A percentile compares a stretch with the other conserved stretches of the same genome.
Conservation (phyloP, 2,888 invertebrate species). For the Aleiodes alternator region DNA sequence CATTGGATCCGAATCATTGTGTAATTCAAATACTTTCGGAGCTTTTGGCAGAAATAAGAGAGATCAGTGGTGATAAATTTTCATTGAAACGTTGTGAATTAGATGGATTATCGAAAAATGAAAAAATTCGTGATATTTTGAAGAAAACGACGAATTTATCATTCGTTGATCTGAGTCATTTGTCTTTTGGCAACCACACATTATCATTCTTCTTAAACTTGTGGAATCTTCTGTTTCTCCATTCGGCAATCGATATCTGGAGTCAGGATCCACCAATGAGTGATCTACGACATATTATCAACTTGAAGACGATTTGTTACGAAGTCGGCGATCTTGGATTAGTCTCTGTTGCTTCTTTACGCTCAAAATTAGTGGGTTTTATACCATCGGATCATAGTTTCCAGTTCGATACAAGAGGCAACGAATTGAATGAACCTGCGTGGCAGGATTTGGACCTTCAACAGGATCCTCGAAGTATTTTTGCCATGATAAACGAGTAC, state of each 20-base stretch:
- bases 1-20: constrained; percentile 65
- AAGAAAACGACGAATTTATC: constrained; percentile 63
- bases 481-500: constrained; percentile 70
- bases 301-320: constrained; percentile 69
- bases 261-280: constrained; percentile 60
- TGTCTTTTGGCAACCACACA: constrained; percentile 70
- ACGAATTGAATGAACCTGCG: constrained; percentile 69
- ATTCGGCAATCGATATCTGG: constrained; percentile 68
- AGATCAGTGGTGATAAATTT: constrained; percentile 47
- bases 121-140: constrained; percentile 61
- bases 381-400: constrained; percentile 50
- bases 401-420: constrained; percentile 60
- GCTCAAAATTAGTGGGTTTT: constrained; percentile 65
- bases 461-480: constrained; percentile 68
- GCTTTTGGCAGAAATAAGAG: constrained; percentile 58
- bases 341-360: constrained; percentile 69
- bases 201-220: constrained; percentile 71
- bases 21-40: constrained; percentile 65
- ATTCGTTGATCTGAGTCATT: constrained; percentile 66
- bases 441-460: constrained; percentile 71
- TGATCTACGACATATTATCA: constrained; percentile 62
- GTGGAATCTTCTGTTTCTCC: constrained; percentile 73
- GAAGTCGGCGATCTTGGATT: constrained; percentile 71
- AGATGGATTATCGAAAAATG: constrained; percentile 52
- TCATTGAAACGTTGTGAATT: constrained; percentile 52